Evolutionary conservation across 1,140 invertebrate genomes (phyloP).

Genomic region (Frieseomelitta varia): DNA sequence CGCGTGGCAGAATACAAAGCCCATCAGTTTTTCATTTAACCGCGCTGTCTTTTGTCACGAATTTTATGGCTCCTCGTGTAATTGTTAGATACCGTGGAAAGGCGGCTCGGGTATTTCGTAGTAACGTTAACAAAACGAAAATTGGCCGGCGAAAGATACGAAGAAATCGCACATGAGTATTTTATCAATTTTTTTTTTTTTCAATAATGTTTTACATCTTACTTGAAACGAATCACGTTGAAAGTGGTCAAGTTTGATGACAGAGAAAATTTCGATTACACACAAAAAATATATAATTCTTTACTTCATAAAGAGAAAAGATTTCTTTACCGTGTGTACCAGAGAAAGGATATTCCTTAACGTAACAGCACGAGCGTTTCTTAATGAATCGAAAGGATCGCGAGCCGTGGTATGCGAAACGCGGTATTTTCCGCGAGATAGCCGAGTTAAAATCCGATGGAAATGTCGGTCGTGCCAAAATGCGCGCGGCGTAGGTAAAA

Average conservation of each 20-base stretch:
- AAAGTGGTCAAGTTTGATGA: too few relatives aligned
- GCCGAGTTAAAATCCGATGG: not conserved
- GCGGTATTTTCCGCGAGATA: not conserved
- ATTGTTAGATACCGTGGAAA: not conserved
- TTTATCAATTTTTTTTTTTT: not conserved
- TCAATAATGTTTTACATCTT: not conserved
- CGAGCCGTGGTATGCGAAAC: not conserved
- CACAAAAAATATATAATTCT: too few relatives aligned
- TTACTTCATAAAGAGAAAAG: too few relatives aligned
- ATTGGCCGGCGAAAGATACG: not conserved
- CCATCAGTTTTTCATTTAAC: conserved; percentile 33
- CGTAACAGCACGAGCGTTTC: too few relatives aligned
- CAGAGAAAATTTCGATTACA: not conserved
- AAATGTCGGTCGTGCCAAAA: conserved; percentile 29
- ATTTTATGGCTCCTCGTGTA: not conserved
- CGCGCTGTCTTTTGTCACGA: not conserved
- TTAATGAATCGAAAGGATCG: too few relatives aligned
- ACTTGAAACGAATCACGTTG: too few relatives aligned
- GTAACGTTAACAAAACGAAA: not conserved
- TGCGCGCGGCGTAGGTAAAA: conserved; percentile 19
- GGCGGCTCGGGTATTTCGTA: not conserved
- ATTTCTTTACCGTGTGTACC: too few relatives aligned
- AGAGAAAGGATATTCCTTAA: not conserved
- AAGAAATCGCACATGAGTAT: not conserved
- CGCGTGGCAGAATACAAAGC: not conserved